A percentile compares a stretch with the other conserved stretches of the same genome.
phyloP scores from a whole-genome alignment of 1,140 invertebrate species.

The Drosophila kohkoa region DNA sequence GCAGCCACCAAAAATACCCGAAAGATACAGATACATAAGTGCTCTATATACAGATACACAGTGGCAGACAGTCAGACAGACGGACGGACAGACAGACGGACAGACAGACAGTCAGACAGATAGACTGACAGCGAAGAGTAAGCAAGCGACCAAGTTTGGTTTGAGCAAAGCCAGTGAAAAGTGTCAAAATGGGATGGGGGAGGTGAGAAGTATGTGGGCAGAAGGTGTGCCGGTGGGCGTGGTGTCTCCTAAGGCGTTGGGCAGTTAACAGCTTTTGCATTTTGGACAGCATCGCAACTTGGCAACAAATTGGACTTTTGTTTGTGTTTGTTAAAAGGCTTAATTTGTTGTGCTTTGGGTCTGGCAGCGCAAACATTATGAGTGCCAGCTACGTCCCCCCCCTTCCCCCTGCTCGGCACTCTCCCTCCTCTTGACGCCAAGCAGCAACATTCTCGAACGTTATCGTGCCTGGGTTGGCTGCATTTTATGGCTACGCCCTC shows the following conservation, averaged over 20 bases:
- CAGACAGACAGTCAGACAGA: neutral
- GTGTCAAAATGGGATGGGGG: constrained; percentile 18
- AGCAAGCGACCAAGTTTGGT: constrained; percentile 37
- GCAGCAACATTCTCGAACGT: neutral
- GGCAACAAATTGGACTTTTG: constrained; percentile 82
- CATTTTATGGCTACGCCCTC: constrained; percentile 8
- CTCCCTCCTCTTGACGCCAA: neutral
- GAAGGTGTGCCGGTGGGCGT: neutral
- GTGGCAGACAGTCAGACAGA: neutral
- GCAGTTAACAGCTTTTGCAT: constrained; percentile 74
- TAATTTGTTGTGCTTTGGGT: constrained; percentile 77
- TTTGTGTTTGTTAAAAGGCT: constrained; percentile 82
- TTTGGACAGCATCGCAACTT: constrained; percentile 73
- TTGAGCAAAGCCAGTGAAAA: constrained; percentile 15
- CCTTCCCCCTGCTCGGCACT: neutral
- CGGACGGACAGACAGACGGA: constrained; percentile 1
- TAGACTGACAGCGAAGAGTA: neutral
- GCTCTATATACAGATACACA: constrained; percentile 7
- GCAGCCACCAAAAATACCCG: neutral
- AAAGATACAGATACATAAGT: constrained; percentile 9
- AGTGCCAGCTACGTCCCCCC: constrained; percentile 2
- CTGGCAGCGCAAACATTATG: constrained; percentile 70
- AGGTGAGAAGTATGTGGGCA: neutral
- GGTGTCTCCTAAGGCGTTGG: constrained; percentile 31
- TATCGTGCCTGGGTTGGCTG: neutral